Conservation (phyloP, 2,888 invertebrate species). For the Branchellion lobata region DNA sequence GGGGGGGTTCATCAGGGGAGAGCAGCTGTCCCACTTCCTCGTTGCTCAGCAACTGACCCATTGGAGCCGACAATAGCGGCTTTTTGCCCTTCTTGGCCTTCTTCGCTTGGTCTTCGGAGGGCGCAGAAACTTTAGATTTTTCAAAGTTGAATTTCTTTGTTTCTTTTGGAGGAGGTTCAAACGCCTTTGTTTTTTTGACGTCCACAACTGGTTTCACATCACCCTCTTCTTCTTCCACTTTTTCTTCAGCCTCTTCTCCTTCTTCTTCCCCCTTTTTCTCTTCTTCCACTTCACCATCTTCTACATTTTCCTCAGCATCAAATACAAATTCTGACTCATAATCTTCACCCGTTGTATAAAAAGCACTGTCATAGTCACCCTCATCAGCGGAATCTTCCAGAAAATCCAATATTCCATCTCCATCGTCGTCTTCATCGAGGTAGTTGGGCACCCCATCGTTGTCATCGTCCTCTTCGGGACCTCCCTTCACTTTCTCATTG, state of each 20-base stretch:
- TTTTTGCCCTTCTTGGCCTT: neutral
- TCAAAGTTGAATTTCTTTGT: neutral
- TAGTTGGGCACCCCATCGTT: slow-evolving; percentile 57
- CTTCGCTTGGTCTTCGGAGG: neutral
- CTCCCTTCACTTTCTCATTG: slow-evolving; percentile 47
- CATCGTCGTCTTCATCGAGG: slow-evolving; percentile 50
- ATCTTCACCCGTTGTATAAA: neutral
- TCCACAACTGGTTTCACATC: slow-evolving; percentile 36
- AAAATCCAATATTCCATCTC: slow-evolving; percentile 44
- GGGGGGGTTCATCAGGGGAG: slow-evolving; percentile 51
- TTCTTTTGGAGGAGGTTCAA: neutral
- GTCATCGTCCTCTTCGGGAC: slow-evolving; percentile 49
- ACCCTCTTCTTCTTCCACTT: slow-evolving; percentile 36
- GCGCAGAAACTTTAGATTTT: neutral
- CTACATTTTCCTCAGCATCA: slow-evolving; percentile 25
- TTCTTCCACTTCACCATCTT: slow-evolving; percentile 8
- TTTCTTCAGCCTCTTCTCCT: slow-evolving; percentile 45
- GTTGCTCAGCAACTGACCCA: neutral
- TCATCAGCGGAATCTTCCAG: slow-evolving; percentile 37
- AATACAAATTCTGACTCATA: slow-evolving; percentile 17
- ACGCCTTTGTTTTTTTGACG: neutral
- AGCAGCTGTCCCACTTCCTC: slow-evolving; percentile 48
- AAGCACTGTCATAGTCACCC: neutral
- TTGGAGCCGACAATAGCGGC: neutral
- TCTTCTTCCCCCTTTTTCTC: slow-evolving; percentile 21